These are phyloP conservation scores for Papilio xuthus DNA, from an alignment of 1,140 invertebrate genomes.

Conservation along the genomic window DNA sequence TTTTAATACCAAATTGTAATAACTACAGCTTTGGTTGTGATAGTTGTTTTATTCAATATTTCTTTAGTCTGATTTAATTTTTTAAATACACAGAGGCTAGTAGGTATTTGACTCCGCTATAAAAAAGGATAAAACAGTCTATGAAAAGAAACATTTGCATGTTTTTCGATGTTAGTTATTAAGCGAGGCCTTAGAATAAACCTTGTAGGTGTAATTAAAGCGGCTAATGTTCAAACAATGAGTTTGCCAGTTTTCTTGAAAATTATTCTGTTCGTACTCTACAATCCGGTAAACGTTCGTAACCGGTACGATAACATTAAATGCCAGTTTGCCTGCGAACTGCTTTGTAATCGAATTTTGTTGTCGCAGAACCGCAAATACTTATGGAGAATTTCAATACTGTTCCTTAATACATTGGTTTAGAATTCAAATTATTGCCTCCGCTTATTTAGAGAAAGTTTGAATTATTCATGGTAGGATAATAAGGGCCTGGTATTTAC, in stretches of 20 bases:
- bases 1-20: background rate
- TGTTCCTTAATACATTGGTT: background rate
- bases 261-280: conserved; percentile 53
- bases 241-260: conserved; percentile 25
- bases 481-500: conserved; percentile 52
- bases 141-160: background rate
- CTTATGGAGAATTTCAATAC: background rate
- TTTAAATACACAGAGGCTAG: background rate
- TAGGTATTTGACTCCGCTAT: too few relatives aligned
- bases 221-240: conserved; percentile 4
- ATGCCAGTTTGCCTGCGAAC: conserved; percentile 38
- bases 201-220: conserved; percentile 11
- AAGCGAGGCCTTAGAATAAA: background rate
- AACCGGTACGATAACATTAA: conserved; percentile 58
- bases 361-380: conserved; percentile 4
- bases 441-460: conserved; percentile 38
- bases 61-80: background rate
- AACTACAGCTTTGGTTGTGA: background rate
- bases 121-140: background rate
- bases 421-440: conserved; percentile 18
- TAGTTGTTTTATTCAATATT: background rate
- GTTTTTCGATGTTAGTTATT: background rate
- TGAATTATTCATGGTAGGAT: conserved; percentile 58
- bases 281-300: conserved; percentile 52
- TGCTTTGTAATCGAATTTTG: conserved; percentile 41